Base-by-base conservation (phyloP, 2,888 invertebrate genomes). In the Drosophila emarginata region DNA sequence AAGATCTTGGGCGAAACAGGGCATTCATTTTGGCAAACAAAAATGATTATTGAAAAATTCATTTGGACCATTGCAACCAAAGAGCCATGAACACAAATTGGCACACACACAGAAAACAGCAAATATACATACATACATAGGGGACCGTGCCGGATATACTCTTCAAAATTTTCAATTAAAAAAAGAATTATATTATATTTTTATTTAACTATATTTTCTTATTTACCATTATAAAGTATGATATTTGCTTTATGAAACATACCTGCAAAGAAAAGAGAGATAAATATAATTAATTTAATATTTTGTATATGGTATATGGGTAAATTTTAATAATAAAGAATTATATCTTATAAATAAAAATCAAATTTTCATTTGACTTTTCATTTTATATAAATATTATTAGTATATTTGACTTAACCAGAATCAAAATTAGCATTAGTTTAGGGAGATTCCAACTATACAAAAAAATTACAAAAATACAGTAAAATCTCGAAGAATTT, bases 41-140 rank as follows among this genome's bases (percentile, higher is more conserved):
- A 63, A 74, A 61, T 78, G 74, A 76, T 64, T 54, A 80, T 80
- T 84, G 77, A 72, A 80, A 78, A 80, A 76, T 78, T 52, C 14
- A 58, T 63, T 74, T 62, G 74, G 79, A 52, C 69, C 76, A 76
- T 80, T 80, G 72, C 72, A 77, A 74, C 21, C 45, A 45, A 45
- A 45, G 63, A 79, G 77, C 59, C 80, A 76, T 74, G 80, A 83
- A 76, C 11, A 45, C 18, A 67, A 68, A 64, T 21, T 66, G 50
- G 64, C 64, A 56, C 80, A 80, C 67, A 14, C 28, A 26, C 39
- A 32, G 21, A 23, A 21, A 28, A 36, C 9, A 45, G 18, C 14
- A 21, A 21, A 26, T 32, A 26, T 50, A 64, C 18, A 56, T 32
- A 15, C n/a, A n/a, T n/a, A n/a, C n/a, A n/a, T n/a, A n/a, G n/a